These are phyloP conservation scores for Momotus momota DNA, from an alignment of 2,797 vertebrate species.

Conservation along the genomic window DNA sequence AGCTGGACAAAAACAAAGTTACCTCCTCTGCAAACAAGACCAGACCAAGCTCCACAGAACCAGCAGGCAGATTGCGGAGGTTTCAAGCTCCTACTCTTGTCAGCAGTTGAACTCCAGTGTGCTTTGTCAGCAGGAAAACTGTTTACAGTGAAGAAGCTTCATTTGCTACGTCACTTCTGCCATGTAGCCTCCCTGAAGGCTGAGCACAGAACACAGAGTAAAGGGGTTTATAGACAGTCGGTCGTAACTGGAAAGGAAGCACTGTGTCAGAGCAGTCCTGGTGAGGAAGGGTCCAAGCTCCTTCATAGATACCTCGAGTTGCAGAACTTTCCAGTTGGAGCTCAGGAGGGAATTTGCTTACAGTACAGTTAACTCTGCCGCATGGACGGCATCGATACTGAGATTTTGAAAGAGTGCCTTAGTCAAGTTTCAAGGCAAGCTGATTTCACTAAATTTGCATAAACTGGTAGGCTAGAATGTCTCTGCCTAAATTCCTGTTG, in stretches of 20 bases:
- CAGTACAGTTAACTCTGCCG: neutral
- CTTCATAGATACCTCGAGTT: neutral
- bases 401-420: neutral
- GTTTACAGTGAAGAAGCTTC: neutral
- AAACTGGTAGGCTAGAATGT: neutral
- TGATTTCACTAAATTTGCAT: neutral
- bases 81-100: neutral
- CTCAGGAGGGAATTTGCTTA: neutral
- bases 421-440: neutral
- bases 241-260: neutral
- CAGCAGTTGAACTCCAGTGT: neutral
- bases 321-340: neutral
- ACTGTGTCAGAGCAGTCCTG: neutral
- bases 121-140: neutral
- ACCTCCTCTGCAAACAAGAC: neutral
- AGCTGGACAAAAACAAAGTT: neutral
- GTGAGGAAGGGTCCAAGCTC: neutral
- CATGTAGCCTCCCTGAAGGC: neutral
- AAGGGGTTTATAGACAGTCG: neutral
- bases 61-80: neutral
- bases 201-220: neutral
- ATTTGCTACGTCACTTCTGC: neutral
- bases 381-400: neutral
- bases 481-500: neutral
- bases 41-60: neutral